phyloP scores from a whole-genome alignment of 1,140 invertebrate species.

The Atopsyche davidsoni region DNA sequence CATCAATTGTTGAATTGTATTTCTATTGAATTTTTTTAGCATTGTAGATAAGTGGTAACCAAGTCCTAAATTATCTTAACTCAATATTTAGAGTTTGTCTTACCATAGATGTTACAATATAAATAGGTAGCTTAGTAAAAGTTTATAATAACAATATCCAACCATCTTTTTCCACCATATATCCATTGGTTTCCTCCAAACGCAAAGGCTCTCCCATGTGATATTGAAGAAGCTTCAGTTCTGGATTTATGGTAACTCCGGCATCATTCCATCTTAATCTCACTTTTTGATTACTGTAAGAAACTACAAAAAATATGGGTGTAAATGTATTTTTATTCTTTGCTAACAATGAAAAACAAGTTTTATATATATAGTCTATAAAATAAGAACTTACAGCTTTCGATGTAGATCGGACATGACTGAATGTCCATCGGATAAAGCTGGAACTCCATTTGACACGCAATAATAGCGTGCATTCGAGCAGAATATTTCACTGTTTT shows the following conservation, averaged over 20 bases:
- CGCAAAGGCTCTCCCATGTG: constrained; percentile 64
- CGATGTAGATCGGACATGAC: constrained; percentile 72
- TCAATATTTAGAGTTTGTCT: too few species aligned
- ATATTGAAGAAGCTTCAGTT: constrained; percentile 70
- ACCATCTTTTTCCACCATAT: constrained; percentile 67
- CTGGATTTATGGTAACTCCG: constrained; percentile 69
- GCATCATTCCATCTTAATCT: constrained; percentile 60
- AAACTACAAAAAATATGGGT: constrained; percentile 52
- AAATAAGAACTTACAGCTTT: constrained; percentile 65
- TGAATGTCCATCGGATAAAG: constrained; percentile 81
- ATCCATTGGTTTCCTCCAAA: constrained; percentile 61
- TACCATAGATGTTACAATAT: too few species aligned
- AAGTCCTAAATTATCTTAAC: too few species aligned
- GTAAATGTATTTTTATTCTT: too few species aligned
- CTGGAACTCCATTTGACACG: constrained; percentile 81
- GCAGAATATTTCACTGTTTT: constrained; percentile 73
- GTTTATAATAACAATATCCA: constrained; percentile 18
- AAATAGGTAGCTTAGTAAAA: too few species aligned
- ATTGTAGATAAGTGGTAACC: too few species aligned
- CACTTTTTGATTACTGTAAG: constrained; percentile 68
- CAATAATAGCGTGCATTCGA: constrained; percentile 75
- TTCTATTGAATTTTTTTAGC: neutral
- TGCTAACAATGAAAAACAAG: too few species aligned
- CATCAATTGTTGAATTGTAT: neutral
- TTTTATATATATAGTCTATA: neutral